Percentiles rank a stretch among this genome's conserved stretches.
phyloP scores from a whole-genome alignment of 2,797 vertebrate species.

The Hapalemur alaotrensis region DNA sequence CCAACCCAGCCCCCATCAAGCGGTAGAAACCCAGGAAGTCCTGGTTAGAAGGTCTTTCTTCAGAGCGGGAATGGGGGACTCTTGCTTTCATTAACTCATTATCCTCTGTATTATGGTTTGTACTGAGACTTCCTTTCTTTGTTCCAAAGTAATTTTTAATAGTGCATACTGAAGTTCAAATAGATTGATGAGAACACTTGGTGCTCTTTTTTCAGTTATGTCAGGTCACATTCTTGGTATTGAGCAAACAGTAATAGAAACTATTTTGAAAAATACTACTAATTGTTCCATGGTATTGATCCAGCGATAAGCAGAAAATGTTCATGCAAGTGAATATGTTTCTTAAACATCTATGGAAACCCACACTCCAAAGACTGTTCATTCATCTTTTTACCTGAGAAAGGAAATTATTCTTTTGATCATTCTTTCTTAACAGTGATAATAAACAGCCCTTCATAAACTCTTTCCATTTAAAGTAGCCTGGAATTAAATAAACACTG shows the following conservation, averaged over 20 bases:
- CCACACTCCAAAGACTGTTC: neutral
- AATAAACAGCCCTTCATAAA: neutral
- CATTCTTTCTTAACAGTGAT: conserved; percentile 5
- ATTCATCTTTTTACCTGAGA: neutral
- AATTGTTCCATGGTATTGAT: neutral
- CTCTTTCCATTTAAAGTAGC: conserved; percentile 7
- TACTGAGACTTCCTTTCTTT: neutral
- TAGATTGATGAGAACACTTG: neutral
- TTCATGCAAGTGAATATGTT: neutral
- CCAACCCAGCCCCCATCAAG: neutral
- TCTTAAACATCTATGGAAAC: neutral
- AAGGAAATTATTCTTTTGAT: conserved; percentile 29
- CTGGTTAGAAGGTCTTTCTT: neutral
- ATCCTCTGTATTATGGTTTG: neutral
- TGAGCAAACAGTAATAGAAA: neutral
- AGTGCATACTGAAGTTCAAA: neutral
- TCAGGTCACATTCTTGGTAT: neutral
- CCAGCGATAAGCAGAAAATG: neutral
- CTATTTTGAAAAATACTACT: neutral
- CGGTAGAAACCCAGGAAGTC: neutral
- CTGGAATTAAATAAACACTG: neutral
- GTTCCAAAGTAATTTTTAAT: neutral
- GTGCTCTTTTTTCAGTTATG: neutral
- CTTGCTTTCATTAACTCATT: neutral
- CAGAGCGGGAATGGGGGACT: neutral